Conservation (phyloP, 2,888 invertebrate species). For the Cryptus armator region DNA sequence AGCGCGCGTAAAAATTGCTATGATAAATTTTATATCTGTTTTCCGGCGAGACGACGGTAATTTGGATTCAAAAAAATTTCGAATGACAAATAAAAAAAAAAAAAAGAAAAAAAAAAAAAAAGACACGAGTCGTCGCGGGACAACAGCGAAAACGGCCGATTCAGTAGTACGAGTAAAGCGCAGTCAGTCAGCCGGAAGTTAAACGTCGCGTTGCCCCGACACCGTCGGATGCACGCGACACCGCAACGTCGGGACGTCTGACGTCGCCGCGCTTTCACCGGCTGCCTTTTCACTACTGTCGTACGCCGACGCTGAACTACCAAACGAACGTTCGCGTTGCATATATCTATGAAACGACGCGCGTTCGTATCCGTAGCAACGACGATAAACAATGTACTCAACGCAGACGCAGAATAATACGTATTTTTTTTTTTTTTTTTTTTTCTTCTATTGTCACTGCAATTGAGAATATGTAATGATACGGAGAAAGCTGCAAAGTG, state of each 20-base stretch:
- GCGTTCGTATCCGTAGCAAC: conserved; percentile 46
- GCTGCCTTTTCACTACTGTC: conserved; percentile 49
- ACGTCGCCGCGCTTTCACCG: conserved; percentile 74
- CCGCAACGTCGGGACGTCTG: conserved; percentile 79
- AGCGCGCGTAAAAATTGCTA: neutral
- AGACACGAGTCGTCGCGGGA: neutral
- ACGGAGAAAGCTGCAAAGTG: neutral
- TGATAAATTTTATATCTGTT: neutral
- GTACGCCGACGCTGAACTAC: conserved; percentile 34
- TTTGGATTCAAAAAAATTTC: neutral
- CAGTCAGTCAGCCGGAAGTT: conserved; percentile 25
- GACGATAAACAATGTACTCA: conserved; percentile 25
- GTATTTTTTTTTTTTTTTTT: neutral
- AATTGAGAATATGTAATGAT: neutral
- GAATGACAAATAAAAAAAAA: neutral
- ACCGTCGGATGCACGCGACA: conserved; percentile 71
- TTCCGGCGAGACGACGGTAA: neutral
- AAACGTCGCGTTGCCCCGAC: conserved; percentile 15
- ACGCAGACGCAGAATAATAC: conserved; percentile 4
- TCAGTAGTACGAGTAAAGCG: neutral
- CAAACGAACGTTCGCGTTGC: conserved; percentile 2
- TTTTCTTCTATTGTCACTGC: neutral
- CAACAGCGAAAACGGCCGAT: neutral
- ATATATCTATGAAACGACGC: conserved; percentile 15
- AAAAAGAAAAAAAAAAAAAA: neutral